A percentile compares a stretch with the other conserved stretches of the same genome.
These are phyloP conservation scores for Nerophis ophidion DNA, from an alignment of 2,113 vertebrate species.

Conservation along the genomic window DNA sequence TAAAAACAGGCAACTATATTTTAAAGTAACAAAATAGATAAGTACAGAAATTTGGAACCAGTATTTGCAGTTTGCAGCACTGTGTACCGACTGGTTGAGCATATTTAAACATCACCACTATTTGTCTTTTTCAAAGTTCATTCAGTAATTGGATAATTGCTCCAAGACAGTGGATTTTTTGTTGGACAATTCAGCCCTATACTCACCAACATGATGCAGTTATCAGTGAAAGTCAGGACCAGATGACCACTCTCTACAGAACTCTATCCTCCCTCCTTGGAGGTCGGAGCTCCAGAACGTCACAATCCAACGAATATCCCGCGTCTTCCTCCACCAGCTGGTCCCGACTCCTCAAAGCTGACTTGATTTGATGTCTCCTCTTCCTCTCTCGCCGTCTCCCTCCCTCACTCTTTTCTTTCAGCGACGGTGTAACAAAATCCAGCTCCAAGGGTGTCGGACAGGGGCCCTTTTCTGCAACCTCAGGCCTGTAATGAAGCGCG, in stretches of 20 bases:
- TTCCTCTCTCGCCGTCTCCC: background rate
- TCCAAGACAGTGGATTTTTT: background rate
- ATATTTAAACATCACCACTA: background rate
- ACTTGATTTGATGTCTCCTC: background rate
- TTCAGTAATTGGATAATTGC: background rate
- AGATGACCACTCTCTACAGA: conserved; percentile 11
- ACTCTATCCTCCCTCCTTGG: conserved; percentile 12
- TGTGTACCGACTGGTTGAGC: background rate
- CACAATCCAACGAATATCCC: conserved; percentile 9
- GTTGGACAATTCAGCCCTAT: background rate
- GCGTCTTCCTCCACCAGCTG: conserved; percentile 3
- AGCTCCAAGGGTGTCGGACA: conserved; percentile 17
- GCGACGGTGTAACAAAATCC: conserved; percentile 35
- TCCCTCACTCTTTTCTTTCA: conserved; percentile 16
- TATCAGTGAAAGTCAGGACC: conserved; percentile 12
- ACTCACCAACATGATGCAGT: conserved; percentile 64
- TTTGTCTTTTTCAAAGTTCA: background rate
- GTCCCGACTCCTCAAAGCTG: conserved; percentile 10
- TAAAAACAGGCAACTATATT: background rate
- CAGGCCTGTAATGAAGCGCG: conserved; percentile 3
- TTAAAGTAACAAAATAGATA: background rate
- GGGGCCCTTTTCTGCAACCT: conserved; percentile 17
- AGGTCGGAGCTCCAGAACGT: conserved; percentile 17
- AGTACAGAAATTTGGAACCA: background rate
- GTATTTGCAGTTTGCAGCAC: background rate